Conservation (phyloP, 1,140 invertebrate species). For the Calliphora vicina region DNA sequence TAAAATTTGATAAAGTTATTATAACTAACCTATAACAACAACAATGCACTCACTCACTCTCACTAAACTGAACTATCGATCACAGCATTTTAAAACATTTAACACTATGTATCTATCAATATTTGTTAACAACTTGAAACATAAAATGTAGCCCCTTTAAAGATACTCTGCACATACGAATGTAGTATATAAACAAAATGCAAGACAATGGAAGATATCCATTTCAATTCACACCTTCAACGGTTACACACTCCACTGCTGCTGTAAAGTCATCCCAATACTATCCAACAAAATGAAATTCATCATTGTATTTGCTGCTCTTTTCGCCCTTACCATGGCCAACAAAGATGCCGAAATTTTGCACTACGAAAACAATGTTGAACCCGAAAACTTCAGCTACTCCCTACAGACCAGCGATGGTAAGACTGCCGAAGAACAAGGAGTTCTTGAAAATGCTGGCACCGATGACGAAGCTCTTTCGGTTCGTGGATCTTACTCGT, state of each 20-base stretch:
- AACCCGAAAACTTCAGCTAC: slow-evolving; percentile 48
- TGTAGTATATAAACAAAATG: neutral
- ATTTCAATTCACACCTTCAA: neutral
- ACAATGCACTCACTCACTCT: too few species aligned
- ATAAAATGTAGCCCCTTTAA: too few species aligned
- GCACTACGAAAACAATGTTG: slow-evolving; percentile 62
- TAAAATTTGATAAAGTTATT: too few species aligned
- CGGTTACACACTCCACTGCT: neutral
- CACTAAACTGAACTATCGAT: too few species aligned
- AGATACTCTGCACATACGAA: too few species aligned
- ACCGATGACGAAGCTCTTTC: slow-evolving; percentile 68
- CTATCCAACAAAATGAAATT: slow-evolving; percentile 40
- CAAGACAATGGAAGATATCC: neutral
- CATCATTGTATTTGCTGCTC: slow-evolving; percentile 40
- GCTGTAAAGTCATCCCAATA: neutral
- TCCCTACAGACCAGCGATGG: slow-evolving; percentile 72
- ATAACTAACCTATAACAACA: too few species aligned
- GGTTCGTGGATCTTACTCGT: slow-evolving; percentile 70
- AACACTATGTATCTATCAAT: too few species aligned
- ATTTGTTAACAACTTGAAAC: too few species aligned
- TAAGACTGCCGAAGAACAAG: slow-evolving; percentile 68
- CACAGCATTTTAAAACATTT: too few species aligned
- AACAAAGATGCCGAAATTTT: slow-evolving; percentile 62
- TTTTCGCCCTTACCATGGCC: slow-evolving; percentile 38
- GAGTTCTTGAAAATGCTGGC: slow-evolving; percentile 65